phyloP scores from a whole-genome alignment of 2,113 vertebrate species.

The Sturnira hondurensis region DNA sequence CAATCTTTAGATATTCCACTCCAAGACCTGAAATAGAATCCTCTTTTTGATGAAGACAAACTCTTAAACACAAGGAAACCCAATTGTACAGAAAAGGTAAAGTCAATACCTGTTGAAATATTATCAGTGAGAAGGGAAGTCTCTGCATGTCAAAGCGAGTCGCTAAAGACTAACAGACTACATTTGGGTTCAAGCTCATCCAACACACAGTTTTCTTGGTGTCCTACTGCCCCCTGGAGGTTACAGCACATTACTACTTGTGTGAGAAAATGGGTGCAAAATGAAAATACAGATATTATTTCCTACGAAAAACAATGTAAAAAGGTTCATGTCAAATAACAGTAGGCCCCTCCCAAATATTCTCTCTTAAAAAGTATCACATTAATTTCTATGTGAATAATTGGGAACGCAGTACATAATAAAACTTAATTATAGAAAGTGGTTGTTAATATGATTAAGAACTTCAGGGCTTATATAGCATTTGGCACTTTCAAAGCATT shows the following conservation, averaged over 20 bases:
- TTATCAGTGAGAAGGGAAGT: not conserved
- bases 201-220: not conserved
- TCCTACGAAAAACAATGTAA: not conserved
- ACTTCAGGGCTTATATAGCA: not conserved
- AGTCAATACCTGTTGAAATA: not conserved
- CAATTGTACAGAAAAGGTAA: not conserved
- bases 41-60: not conserved
- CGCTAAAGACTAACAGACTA: slow-evolving; percentile 13
- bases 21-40: not conserved
- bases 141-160: not conserved
- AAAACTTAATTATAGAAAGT: slow-evolving; percentile 56
- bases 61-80: slow-evolving; percentile 8
- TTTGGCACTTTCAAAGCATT: slow-evolving; percentile 56
- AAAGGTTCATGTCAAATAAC: slow-evolving; percentile 16
- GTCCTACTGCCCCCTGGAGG: slow-evolving; percentile 52
- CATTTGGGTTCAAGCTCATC: not conserved
- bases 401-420: slow-evolving; percentile 5
- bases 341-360: not conserved
- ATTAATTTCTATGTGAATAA: slow-evolving; percentile 34
- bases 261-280: slow-evolving; percentile 9
- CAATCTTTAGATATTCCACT: not conserved
- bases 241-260: not conserved
- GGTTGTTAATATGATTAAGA: slow-evolving; percentile 51
- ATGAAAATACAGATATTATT: not conserved
- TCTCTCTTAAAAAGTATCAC: not conserved